These are phyloP conservation scores for Prosapia bicincta DNA, from an alignment of 2,888 invertebrate genomes.

Conservation along the genomic window DNA sequence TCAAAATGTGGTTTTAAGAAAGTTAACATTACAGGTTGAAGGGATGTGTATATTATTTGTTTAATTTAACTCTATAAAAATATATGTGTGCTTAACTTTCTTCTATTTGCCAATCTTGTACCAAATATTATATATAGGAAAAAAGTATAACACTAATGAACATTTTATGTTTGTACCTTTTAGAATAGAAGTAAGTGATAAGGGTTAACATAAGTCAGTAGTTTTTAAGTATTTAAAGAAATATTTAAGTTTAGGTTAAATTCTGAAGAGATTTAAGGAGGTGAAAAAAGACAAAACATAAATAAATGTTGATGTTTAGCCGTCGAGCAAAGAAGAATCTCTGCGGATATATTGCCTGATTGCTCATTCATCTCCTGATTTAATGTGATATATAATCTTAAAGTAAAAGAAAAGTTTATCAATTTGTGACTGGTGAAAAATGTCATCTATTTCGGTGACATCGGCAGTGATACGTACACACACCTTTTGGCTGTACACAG, in stretches of 20 bases:
- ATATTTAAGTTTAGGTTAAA: background rate
- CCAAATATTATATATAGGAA: slow-evolving; percentile 36
- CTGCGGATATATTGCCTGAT: slow-evolving; percentile 27
- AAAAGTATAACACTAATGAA: slow-evolving; percentile 31
- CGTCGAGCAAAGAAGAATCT: slow-evolving; percentile 8
- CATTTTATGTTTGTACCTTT: slow-evolving; percentile 24
- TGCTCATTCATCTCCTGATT: slow-evolving; percentile 29
- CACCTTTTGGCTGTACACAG: slow-evolving; percentile 38
- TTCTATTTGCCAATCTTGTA: slow-evolving; percentile 39
- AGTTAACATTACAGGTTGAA: background rate
- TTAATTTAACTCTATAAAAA: slow-evolving; percentile 7
- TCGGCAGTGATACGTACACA: slow-evolving; percentile 38
- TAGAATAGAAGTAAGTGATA: slow-evolving; percentile 20
- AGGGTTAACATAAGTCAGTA: slow-evolving; percentile 38
- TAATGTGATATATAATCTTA: slow-evolving; percentile 23
- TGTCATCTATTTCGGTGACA: slow-evolving; percentile 8
- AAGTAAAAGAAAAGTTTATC: slow-evolving; percentile 29
- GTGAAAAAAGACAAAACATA: slow-evolving; percentile 18
- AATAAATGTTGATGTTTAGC: background rate
- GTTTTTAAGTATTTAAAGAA: slow-evolving; percentile 36
- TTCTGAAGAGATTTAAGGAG: slow-evolving; percentile 23
- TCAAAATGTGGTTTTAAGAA: background rate
- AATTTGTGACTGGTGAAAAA: slow-evolving; percentile 34
- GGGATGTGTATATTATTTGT: slow-evolving; percentile 7
- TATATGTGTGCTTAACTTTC: slow-evolving; percentile 37